phyloP scores from a whole-genome alignment of 1,140 invertebrate genomes.

The Hylaeus volcanicus region DNA sequence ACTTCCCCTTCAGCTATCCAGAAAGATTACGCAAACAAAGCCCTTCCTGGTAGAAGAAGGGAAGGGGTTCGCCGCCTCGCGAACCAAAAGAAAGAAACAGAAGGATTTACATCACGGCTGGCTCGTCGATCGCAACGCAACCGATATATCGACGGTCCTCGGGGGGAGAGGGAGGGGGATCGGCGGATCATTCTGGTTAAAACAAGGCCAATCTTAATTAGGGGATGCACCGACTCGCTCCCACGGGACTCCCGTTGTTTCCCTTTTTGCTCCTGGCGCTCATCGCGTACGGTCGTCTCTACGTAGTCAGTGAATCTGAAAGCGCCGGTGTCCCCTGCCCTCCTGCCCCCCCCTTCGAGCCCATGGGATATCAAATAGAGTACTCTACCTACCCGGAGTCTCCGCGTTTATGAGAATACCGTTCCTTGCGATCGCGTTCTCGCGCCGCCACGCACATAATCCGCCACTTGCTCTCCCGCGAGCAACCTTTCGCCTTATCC shows the following conservation, averaged over 20 bases:
- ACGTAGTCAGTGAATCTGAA: conserved; percentile 44
- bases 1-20: not conserved
- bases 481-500: not conserved
- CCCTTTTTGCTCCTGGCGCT: conserved; percentile 35
- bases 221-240: conserved; percentile 50
- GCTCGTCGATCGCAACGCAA: conserved; percentile 9
- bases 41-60: too few relatives aligned
- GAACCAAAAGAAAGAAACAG: not conserved
- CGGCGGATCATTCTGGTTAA: conserved; percentile 45
- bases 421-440: conserved; percentile 5
- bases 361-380: conserved; percentile 73
- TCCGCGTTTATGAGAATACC: conserved; percentile 30
- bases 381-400: conserved; percentile 39
- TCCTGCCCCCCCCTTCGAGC: conserved; percentile 18
- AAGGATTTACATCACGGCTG: not conserved
- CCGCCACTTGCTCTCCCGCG: not conserved
- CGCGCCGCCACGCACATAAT: not conserved
- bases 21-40: conserved; percentile 19
- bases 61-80: too few relatives aligned
- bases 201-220: conserved; percentile 69
- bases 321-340: conserved; percentile 30
- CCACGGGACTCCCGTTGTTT: conserved; percentile 42
- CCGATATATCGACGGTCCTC: conserved; percentile 31
- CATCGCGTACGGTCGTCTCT: conserved; percentile 13
- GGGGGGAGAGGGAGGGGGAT: conserved; percentile 26